These are phyloP conservation scores for Odontomyia ornata DNA, from an alignment of 2,888 invertebrate genomes.

Conservation along the genomic window DNA sequence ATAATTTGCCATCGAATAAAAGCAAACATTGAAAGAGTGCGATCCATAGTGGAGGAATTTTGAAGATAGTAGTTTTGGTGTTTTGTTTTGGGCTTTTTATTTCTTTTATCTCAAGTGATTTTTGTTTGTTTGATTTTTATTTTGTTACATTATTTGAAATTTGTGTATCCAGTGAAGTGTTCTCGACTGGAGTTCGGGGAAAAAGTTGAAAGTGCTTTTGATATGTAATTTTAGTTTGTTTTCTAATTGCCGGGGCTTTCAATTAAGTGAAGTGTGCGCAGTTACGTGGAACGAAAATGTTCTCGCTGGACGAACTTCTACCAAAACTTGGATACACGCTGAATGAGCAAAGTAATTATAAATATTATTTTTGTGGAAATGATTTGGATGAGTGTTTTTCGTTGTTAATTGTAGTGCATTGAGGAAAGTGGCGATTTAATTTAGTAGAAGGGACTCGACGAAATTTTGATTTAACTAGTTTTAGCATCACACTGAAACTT, in stretches of 20 bases:
- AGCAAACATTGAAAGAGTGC: not conserved
- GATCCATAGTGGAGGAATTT: too few relatives aligned
- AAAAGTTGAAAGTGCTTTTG: not conserved
- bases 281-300: conserved; percentile 12
- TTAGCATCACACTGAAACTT: too few relatives aligned
- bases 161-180: not conserved
- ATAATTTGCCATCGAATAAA: not conserved
- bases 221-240: too few relatives aligned
- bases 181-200: not conserved
- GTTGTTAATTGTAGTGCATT: too few relatives aligned
- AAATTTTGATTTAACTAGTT: too few relatives aligned
- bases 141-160: not conserved
- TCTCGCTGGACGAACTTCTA: conserved; percentile 12
- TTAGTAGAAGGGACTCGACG: too few relatives aligned
- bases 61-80: not conserved
- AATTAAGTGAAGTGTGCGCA: conserved; percentile 18
- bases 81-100: not conserved
- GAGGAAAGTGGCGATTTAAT: too few relatives aligned
- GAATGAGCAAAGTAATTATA: conserved; percentile 19
- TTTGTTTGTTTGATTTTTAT: not conserved
- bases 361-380: not conserved
- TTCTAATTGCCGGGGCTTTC: not conserved
- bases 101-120: not conserved
- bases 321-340: conserved; percentile 20
- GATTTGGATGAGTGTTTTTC: not conserved